Conservation (phyloP, 2,113 vertebrate species). For the Mungos mungo region DNA sequence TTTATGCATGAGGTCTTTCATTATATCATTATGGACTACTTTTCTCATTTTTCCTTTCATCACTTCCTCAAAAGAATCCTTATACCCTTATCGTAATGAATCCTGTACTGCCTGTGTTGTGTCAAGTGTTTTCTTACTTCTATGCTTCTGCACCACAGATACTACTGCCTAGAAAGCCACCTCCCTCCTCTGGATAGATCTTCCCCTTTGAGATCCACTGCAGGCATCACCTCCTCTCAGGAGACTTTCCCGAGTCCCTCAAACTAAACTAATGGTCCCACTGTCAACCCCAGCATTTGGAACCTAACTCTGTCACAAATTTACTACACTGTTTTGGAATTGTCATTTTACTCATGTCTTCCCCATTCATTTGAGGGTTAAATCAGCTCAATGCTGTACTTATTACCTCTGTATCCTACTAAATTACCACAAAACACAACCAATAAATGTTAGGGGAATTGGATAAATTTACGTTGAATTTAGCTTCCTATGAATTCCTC, state of each 20-base stretch:
- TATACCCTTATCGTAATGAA: neutral
- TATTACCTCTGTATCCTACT: neutral
- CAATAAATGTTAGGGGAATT: neutral
- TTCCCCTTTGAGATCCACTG: neutral
- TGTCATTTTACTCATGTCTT: neutral
- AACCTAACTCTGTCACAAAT: neutral
- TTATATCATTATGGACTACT: neutral
- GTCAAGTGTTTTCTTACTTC: neutral
- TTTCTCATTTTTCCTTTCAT: slow-evolving; percentile 11
- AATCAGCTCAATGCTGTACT: neutral
- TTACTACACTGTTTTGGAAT: neutral
- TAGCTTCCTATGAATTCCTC: neutral
- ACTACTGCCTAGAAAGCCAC: slow-evolving; percentile 1
- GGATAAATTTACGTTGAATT: neutral
- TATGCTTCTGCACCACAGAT: neutral
- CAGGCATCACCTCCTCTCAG: neutral
- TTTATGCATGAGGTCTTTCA: neutral
- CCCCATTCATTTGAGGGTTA: neutral
- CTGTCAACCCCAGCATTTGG: neutral
- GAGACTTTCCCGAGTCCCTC: neutral
- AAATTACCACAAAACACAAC: neutral
- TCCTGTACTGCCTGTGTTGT: neutral
- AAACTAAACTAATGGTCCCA: neutral
- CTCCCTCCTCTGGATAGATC: neutral
- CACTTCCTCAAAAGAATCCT: neutral